Conservation (phyloP, 2,113 vertebrate genomes). For the Pterocles burchelli region DNA sequence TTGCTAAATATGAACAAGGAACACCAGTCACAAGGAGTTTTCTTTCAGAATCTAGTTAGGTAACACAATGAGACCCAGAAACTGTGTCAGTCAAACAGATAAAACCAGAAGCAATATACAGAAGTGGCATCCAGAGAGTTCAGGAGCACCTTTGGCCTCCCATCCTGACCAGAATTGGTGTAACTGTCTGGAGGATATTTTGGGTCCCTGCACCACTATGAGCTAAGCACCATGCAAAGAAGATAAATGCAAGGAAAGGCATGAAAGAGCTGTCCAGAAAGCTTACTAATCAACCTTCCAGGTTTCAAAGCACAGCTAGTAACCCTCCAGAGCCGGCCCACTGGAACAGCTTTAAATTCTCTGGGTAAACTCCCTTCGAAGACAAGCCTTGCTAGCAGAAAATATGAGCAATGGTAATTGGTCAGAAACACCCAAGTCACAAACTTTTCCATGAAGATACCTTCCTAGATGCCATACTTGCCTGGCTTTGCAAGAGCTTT, state of each 20-base stretch:
- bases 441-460: neutral
- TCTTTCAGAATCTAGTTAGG: neutral
- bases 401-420: neutral
- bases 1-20: neutral
- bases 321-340: neutral
- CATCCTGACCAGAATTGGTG: neutral
- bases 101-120: neutral
- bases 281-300: neutral
- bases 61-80: neutral
- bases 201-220: neutral
- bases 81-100: neutral
- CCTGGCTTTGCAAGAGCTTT: accelerated
- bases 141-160: neutral
- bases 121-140: neutral
- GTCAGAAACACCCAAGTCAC: neutral
- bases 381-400: neutral
- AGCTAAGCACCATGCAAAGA: neutral
- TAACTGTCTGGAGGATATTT: neutral
- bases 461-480: neutral
- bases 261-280: neutral
- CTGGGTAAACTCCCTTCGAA: neutral
- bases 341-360: neutral
- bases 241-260: neutral
- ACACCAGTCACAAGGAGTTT: neutral
- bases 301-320: neutral